Percentiles rank a stretch among this genome's conserved stretches.
phyloP scores from a whole-genome alignment of 2,797 vertebrate genomes.

The Tadarida brasiliensis region DNA sequence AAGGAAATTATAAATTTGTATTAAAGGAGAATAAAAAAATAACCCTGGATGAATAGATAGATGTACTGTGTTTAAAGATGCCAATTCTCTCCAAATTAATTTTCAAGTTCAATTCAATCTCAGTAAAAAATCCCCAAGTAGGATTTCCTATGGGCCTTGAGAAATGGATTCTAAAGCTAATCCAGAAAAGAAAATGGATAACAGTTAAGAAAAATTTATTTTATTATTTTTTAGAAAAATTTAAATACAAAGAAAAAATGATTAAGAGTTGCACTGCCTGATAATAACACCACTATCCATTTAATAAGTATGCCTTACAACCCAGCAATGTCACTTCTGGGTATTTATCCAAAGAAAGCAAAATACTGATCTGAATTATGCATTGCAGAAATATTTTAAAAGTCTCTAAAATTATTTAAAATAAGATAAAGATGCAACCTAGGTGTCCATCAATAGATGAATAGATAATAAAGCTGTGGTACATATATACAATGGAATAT shows the following conservation, averaged over 20 bases:
- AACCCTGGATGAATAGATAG: background rate
- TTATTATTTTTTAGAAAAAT: background rate
- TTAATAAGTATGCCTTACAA: background rate
- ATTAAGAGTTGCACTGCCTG: background rate
- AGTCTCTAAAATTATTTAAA: background rate
- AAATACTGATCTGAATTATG: background rate
- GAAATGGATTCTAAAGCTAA: conserved; percentile 31
- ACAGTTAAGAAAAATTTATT: background rate
- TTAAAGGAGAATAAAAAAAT: background rate
- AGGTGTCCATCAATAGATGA: background rate
- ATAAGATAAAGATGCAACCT: background rate
- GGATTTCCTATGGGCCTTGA: background rate
- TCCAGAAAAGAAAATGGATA: background rate
- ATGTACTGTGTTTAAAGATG: background rate
- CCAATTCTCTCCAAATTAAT: background rate
- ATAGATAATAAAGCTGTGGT: background rate
- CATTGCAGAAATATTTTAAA: background rate
- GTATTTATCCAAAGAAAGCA: background rate
- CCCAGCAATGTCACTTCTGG: background rate
- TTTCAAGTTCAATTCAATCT: background rate
- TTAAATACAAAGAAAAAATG: background rate
- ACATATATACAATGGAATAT: background rate
- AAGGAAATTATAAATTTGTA: background rate
- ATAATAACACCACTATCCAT: background rate
- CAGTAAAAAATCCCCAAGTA: background rate